A percentile compares a stretch with the other conserved stretches of the same genome.
Evolutionary conservation across 2,113 vertebrate species (phyloP).

Genomic region (Daboia siamensis): DNA sequence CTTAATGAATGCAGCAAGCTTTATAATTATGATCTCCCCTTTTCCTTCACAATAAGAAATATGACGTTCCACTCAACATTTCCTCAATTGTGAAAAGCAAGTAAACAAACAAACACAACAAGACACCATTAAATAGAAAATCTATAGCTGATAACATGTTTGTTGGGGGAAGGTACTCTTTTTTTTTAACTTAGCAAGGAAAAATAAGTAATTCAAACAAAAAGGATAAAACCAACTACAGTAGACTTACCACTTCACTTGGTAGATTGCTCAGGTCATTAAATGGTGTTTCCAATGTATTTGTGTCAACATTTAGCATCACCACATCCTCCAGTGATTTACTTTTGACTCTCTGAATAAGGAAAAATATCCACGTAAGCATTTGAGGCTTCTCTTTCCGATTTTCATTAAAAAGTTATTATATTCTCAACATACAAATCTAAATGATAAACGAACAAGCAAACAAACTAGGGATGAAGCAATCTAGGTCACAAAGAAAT

Average conservation of each 20-base stretch:
- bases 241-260: slow-evolving; percentile 87
- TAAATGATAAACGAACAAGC: not conserved
- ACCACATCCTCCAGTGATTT: slow-evolving; percentile 93
- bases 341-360: slow-evolving; percentile 82
- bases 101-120: slow-evolving; percentile 12
- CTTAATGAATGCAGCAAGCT: slow-evolving; percentile 79
- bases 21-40: slow-evolving; percentile 68
- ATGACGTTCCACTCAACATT: slow-evolving; percentile 61
- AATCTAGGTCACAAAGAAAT: slow-evolving; percentile 5
- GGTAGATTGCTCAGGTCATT: slow-evolving; percentile 92
- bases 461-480: slow-evolving; percentile 7
- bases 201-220: slow-evolving; percentile 35
- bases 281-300: slow-evolving; percentile 90
- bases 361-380: slow-evolving; percentile 32
- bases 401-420: slow-evolving; percentile 11
- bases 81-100: slow-evolving; percentile 61
- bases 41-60: slow-evolving; percentile 63
- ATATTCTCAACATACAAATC: not conserved
- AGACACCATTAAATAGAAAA: slow-evolving; percentile 46
- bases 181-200: slow-evolving; percentile 43
- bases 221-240: slow-evolving; percentile 18
- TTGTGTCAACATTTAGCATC: slow-evolving; percentile 94
- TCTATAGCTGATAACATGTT: slow-evolving; percentile 34
- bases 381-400: slow-evolving; percentile 25
- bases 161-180: slow-evolving; percentile 9